Base-by-base conservation (phyloP, 1,140 invertebrate genomes). In the Scaptodrosophila lebanonensis region DNA sequence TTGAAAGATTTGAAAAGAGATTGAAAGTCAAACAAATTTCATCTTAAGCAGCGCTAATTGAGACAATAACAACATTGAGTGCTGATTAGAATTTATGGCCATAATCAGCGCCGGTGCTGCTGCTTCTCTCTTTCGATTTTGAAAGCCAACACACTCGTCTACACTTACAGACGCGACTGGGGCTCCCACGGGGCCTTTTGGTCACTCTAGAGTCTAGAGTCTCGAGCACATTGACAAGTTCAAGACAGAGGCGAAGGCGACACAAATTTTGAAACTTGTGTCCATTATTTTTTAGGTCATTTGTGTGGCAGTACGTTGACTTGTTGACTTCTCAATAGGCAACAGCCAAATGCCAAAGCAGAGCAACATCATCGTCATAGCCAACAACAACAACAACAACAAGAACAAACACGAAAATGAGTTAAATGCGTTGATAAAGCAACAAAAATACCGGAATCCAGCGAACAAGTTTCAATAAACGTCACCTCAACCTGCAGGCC, bases 381-480 rank as follows among this genome's bases (percentile, higher is more conserved):
- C n/a, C n/a, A n/a, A n/a, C n/a, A n/a, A n/a, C 25, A 48, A 39
- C 38, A 25, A 39, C 53, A 60, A 60, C 53, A 42, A 40, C 50
- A 9, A 4, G 20, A 11, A 45, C n/a, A 18, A 17, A 15, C 2
- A 40, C 30, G 42, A 48, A 32, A 25, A 11, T 11, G 16, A 36
- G 20, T 13, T 36, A 49, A 58, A 42, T 18, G 1, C 18, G 35
- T 29, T 35, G 18, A 32, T 58, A 57, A 71, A n/a, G n/a, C n/a
- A n/a, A n/a, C n/a, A n/a, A n/a, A n/a, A n/a, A n/a, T n/a, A 76
- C 70, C 71, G 66, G 71, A 76, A 62, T 76, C 27, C 8, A 44
- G 27, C 29, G 63, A 77, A 77, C 72, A 48, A 79, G 72, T 77
- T 77, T 79, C 72, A 60, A 66, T 79, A 49, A 32, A 32, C 43